Base-by-base conservation (phyloP, 37 sponge, comb jelly and placozoan species). In the Halichondria panicea region DNA sequence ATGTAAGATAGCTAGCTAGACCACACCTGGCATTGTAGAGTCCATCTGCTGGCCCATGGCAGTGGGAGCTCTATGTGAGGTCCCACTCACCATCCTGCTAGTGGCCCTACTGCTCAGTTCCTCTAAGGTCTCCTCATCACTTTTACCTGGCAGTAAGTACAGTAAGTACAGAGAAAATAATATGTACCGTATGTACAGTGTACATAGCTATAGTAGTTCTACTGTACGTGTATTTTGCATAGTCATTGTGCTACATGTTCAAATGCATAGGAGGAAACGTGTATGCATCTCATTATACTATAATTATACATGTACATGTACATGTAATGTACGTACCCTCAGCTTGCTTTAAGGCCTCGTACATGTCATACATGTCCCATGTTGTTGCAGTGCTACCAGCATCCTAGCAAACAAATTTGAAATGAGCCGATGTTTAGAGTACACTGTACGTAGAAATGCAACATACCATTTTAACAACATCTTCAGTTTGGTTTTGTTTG, bases 301-400 rank as follows among this genome's bases (percentile, higher is more conserved):
- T 24, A 11, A 60, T 24, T 25, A 18, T 60, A 18, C 62, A 60
- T 60, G 62, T 27, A 60, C 62, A 60, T 24, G 52, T 48, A 48
- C 52, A 48, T 15, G 15, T 48, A 48, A 48, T 15, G 52, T 48
- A 31, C 68, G n/a, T 59, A 68, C 60, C 53, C 37, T 77, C 48
- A n/a, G 79, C 53, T 21, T 76, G 66, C 55, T 74, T 48, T 21
- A 81, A 32, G 1, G 68, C 81, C 43, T 87, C 61, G 55, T 82
- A 90, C 43, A 88, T 90, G 45, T 95, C 96, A 74, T 95, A 89
- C 84, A 95, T 98, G 77, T 98, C 99, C 91, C 91, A 95, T 41
- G 77, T 72, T 28, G 93, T 85, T 9, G 93, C 93, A 89, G 57
- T 74, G 31, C 79, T 84, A 11, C 92, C 97, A 46, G 68, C 53